Evolutionary conservation across 2,113 vertebrate genomes (phyloP).

Genomic region (Antechinus flavipes): DNA sequence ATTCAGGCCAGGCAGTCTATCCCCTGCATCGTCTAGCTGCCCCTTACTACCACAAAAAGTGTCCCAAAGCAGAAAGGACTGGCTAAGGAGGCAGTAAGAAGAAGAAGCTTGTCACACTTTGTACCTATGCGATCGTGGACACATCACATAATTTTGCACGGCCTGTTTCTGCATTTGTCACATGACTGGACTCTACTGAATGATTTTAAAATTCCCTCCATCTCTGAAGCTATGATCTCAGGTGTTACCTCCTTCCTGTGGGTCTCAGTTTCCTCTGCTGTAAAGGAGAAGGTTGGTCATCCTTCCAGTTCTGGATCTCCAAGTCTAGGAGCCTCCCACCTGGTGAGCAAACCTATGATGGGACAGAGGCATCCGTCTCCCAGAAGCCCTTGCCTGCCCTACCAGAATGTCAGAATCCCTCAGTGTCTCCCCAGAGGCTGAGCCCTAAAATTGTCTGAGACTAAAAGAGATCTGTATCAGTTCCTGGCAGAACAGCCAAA

Average conservation of each 20-base stretch:
- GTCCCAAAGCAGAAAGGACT: neutral
- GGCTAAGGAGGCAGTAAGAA: neutral
- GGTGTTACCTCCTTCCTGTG: neutral
- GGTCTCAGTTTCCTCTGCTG: neutral
- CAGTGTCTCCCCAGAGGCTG: neutral
- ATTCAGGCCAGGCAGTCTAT: no score
- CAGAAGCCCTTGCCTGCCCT: neutral
- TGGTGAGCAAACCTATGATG: neutral
- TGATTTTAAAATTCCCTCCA: no score
- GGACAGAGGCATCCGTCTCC: neutral
- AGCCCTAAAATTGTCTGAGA: neutral
- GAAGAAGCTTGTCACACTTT: neutral
- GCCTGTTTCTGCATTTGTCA: neutral
- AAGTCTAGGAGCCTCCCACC: neutral
- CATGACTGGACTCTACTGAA: neutral
- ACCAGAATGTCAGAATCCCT: neutral
- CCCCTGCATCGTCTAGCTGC: no score
- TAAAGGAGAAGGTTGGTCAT: neutral
- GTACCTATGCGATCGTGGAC: neutral
- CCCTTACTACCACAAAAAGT: neutral
- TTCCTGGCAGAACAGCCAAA: neutral
- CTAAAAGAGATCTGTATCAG: neutral
- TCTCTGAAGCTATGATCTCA: neutral
- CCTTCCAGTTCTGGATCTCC: neutral
- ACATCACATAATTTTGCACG: neutral